phyloP scores from a whole-genome alignment of 2,797 vertebrate species.

The Tenualosa thibaudeaui region DNA sequence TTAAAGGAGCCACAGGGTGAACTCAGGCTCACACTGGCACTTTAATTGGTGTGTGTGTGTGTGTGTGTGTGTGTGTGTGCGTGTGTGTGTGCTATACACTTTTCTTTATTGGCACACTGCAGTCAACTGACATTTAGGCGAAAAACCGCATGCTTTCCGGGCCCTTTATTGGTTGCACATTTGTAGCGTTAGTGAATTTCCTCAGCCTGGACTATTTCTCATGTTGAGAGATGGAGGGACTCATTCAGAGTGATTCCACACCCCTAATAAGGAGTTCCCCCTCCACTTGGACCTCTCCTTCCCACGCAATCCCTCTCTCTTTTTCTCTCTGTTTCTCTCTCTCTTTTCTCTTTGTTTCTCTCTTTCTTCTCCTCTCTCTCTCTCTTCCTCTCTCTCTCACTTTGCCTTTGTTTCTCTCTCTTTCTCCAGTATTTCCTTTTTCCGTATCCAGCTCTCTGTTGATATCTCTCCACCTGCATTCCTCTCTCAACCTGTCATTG shows the following conservation, averaged over 20 bases:
- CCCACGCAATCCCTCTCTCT: not conserved
- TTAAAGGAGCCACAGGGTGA: not conserved
- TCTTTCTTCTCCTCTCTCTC: not conserved
- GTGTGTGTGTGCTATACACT: not conserved
- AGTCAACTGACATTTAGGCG: not conserved
- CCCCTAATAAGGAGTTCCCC: not conserved
- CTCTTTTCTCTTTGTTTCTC: too few species aligned
- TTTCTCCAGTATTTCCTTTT: not conserved
- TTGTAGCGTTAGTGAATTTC: not conserved
- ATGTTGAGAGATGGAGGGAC: not conserved
- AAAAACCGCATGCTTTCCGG: not conserved
- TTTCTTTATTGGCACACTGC: not conserved
- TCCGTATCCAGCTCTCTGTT: not conserved
- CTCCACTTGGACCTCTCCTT: not conserved
- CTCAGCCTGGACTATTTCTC: not conserved
- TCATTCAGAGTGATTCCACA: not conserved
- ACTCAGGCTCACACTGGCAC: not conserved
- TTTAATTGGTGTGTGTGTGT: not conserved
- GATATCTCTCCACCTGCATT: too few species aligned
- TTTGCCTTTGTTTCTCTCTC: not conserved
- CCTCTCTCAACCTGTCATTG: too few species aligned
- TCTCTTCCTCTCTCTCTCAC: not conserved
- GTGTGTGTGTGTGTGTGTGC: not conserved
- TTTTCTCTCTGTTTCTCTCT: not conserved
- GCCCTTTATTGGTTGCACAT: not conserved